Base-by-base conservation (phyloP, 1,140 invertebrate genomes). In the Bicyclus anynana region DNA sequence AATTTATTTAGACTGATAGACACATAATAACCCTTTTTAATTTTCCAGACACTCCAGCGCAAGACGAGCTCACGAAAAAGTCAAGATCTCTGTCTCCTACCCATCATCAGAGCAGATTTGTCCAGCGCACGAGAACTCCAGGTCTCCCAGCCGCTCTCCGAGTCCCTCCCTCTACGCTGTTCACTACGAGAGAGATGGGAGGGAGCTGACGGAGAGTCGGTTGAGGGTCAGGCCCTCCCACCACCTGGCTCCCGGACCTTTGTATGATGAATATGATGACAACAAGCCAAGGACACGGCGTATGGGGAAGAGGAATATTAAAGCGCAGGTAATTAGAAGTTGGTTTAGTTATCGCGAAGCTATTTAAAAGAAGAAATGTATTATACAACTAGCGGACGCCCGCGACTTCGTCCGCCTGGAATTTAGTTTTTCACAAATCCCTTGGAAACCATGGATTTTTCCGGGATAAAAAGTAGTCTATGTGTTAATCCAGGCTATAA, bases 261-360 rank as follows among this genome's bases (percentile, higher is more conserved):
- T 86, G 13, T 91, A 87, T 60, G 91, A 92, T 54, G 91, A 91
- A 46, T 69, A 76, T 18, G 90, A 90, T 49, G 90, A 91, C 64
- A 94, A 57, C 65, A 94, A 57, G 65, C 92, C 93, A 0, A 91
- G 92, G 67, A 89, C 93, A 21, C 92, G 89, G 27, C 77, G 92
- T 70, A 95, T 96, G 92, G 94, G 94, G 9, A 95, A 94, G 69
- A 90, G 95, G 58, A 95, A 97, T 88, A 96, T 94, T 73, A 97
- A 95, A 90, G 94, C 94, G 37, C 95, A 91, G 84, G 84, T 87
- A 62, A 4, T 23, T 23, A 23, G n/a, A n/a, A n/a, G n/a, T n/a
- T n/a, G n/a, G n/a, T n/a, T n/a, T n/a, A n/a, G n/a, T n/a, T n/a
- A n/a, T n/a, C n/a, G n/a, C n/a, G n/a, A n/a, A n/a, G n/a, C n/a